These are phyloP conservation scores for Homalodisca vitripennis DNA, from an alignment of 1,140 invertebrate species.

Conservation along the genomic window DNA sequence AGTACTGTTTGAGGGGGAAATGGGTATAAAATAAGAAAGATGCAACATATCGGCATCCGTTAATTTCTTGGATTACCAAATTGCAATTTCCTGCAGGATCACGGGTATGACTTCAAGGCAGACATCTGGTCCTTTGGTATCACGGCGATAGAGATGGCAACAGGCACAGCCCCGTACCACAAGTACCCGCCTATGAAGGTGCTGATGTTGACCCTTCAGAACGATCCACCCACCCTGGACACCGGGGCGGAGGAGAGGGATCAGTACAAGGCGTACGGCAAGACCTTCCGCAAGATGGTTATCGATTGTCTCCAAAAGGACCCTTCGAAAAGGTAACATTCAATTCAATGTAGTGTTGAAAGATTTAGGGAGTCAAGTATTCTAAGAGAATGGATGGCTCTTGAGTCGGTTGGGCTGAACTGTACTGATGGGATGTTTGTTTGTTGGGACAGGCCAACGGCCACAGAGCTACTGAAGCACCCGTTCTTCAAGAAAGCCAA, in stretches of 20 bases:
- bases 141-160: constrained; percentile 98
- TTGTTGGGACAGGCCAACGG: constrained; percentile 74
- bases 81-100: constrained; percentile 64
- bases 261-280: constrained; percentile 97
- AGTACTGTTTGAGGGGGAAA: no score
- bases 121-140: constrained; percentile 99
- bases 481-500: constrained; percentile 99
- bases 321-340: constrained; percentile 78
- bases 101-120: constrained; percentile 99
- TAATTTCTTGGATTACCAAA: no score
- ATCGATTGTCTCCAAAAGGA: constrained; percentile 94
- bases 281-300: constrained; percentile 96
- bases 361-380: not conserved
- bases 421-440: constrained; percentile 24
- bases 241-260: constrained; percentile 95
- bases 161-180: constrained; percentile 97
- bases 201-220: constrained; percentile 95
- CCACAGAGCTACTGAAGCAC: constrained; percentile 96
- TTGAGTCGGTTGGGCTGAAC: not conserved
- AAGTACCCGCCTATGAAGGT: constrained; percentile 99
- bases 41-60: no score
- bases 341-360: no score
- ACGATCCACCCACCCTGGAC: constrained; percentile 96
- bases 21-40: no score
- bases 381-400: not conserved